Evolutionary conservation across 2,888 invertebrate species (phyloP).

Genomic region (Drymonia ruficornis): DNA sequence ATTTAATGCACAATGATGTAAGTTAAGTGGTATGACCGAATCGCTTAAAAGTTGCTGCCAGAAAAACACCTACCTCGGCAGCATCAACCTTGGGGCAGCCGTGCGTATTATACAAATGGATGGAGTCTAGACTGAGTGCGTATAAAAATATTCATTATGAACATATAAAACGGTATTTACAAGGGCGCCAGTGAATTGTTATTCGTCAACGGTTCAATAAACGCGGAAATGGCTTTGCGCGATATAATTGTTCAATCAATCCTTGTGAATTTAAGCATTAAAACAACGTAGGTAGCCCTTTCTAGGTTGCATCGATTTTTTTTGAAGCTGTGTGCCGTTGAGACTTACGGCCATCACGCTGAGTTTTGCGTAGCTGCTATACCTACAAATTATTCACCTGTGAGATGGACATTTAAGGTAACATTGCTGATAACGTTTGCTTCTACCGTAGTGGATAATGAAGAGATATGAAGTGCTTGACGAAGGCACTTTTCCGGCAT

Average conservation of each 20-base stretch:
- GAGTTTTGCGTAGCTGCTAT: no score
- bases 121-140: conserved; percentile 16
- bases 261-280: conserved; percentile 3
- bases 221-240: conserved; percentile 19
- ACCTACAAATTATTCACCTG: no score
- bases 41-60: neutral
- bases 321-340: neutral
- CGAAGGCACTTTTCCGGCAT: no score
- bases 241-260: conserved; percentile 14
- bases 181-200: conserved; percentile 18
- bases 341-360: neutral
- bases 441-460: no score
- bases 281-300: neutral
- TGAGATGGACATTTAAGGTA: no score
- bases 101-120: conserved; percentile 8
- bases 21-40: conserved; percentile 1
- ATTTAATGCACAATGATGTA: neutral
- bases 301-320: neutral
- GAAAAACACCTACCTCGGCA: conserved; percentile 2
- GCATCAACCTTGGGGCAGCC: conserved; percentile 19
- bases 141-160: conserved; percentile 6
- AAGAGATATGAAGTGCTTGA: no score
- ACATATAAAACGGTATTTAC: conserved; percentile 8
- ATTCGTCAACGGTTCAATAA: conserved; percentile 14
- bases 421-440: no score